These are phyloP conservation scores for Lypha dubia DNA, from an alignment of 2,888 invertebrate species.

Conservation along the genomic window DNA sequence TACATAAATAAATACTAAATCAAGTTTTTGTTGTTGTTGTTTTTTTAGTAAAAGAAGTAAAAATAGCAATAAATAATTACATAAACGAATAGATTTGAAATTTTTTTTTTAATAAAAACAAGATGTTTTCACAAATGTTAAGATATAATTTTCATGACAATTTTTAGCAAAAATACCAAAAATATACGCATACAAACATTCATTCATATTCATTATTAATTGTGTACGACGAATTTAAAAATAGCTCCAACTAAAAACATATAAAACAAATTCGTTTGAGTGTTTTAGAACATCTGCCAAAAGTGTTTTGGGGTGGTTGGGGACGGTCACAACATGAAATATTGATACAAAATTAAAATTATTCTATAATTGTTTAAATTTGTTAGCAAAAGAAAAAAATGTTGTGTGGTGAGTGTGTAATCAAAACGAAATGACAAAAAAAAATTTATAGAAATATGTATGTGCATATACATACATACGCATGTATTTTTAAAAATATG, in stretches of 20 bases:
- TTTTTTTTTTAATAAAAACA: not conserved
- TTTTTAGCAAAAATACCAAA: not conserved
- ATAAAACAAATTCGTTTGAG: slow-evolving; percentile 1
- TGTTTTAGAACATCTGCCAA: slow-evolving; percentile 43
- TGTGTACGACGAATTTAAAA: slow-evolving; percentile 51
- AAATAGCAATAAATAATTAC: slow-evolving; percentile 18
- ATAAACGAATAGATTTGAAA: slow-evolving; percentile 6
- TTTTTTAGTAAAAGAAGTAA: not conserved
- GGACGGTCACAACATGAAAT: slow-evolving; percentile 5
- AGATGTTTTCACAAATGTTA: slow-evolving; percentile 35
- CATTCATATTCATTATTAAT: too few relatives aligned
- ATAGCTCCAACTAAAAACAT: slow-evolving; percentile 8
- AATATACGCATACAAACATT: slow-evolving; percentile 4
- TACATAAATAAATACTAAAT: too few relatives aligned
- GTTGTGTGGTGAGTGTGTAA: not conserved
- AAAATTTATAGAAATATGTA: not conserved
- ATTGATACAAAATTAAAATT: slow-evolving; percentile 29
- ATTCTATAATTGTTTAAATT: slow-evolving; percentile 2
- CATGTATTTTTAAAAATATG: not conserved
- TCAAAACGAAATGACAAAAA: not conserved
- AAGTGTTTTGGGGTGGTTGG: not conserved
- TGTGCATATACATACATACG: not conserved
- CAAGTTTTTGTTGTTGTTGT: too few relatives aligned
- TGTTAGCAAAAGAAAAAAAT: not conserved
- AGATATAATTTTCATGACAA: not conserved